A percentile compares a stretch with the other conserved stretches of the same genome.
Conservation (phyloP, 2,797 vertebrate species). For the Macropodus opercularis region DNA sequence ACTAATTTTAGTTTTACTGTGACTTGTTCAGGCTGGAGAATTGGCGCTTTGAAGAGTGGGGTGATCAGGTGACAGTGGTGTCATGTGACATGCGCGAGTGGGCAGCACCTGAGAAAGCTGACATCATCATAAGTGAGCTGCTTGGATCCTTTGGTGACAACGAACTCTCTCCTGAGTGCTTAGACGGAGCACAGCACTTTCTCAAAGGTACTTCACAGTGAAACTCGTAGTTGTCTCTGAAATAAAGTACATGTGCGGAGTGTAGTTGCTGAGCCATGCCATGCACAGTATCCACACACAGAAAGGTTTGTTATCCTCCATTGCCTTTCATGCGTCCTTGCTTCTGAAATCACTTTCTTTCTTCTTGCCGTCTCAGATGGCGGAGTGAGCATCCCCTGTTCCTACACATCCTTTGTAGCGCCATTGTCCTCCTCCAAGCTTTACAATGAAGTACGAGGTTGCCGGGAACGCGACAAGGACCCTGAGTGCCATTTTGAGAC, state of each 20-base stretch:
- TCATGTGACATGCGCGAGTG: constrained; percentile 93
- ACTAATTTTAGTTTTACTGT: neutral
- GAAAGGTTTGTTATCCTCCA: constrained; percentile 13
- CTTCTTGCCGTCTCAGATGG: constrained; percentile 78
- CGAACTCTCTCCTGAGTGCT: constrained; percentile 92
- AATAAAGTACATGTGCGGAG: neutral
- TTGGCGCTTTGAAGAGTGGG: constrained; percentile 96
- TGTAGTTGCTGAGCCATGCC: neutral
- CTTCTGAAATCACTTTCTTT: constrained; percentile 30
- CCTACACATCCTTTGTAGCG: constrained; percentile 92
- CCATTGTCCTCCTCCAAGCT: constrained; percentile 94
- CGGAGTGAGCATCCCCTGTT: constrained; percentile 91
- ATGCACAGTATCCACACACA: neutral
- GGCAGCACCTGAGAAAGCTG: constrained; percentile 90
- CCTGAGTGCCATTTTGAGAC: constrained; percentile 95
- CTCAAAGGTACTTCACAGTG: constrained; percentile 83
- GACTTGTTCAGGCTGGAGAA: constrained; percentile 85
- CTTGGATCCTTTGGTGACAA: constrained; percentile 95
- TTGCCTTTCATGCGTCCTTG: constrained; percentile 27
- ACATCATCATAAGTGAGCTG: constrained; percentile 93
- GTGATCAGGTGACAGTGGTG: constrained; percentile 92
- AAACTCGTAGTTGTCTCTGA: neutral
- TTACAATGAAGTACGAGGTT: constrained; percentile 93
- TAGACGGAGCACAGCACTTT: constrained; percentile 92
- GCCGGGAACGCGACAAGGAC: constrained; percentile 92